Percentiles rank a stretch among this genome's conserved stretches.
Conservation (phyloP, 2,113 vertebrate genomes). For the Actenoides lindsayi region DNA sequence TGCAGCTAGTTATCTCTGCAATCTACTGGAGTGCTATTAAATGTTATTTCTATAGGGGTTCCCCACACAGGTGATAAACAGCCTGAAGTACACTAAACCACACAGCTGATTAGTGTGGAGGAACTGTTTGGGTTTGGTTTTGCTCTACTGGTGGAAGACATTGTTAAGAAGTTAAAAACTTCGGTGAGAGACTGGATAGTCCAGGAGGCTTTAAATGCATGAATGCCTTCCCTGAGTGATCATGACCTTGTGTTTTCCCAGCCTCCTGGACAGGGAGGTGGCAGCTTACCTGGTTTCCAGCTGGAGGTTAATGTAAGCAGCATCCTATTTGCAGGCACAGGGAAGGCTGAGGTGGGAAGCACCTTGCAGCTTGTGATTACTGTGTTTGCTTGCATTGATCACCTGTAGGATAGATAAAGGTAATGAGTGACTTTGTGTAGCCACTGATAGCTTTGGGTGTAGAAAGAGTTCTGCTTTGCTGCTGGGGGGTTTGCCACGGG, state of each 20-base stretch:
- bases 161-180: background rate
- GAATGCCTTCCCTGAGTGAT: background rate
- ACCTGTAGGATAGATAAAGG: constrained; percentile 27
- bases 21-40: constrained; percentile 31
- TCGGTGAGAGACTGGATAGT: background rate
- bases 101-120: background rate
- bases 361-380: background rate
- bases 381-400: constrained; percentile 5
- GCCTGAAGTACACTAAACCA: constrained; percentile 31
- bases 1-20: constrained; percentile 32
- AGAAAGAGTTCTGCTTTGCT: background rate
- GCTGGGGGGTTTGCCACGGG: background rate
- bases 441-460: background rate
- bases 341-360: background rate
- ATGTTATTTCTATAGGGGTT: constrained; percentile 39
- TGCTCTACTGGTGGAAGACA: background rate
- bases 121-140: background rate
- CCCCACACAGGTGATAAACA: background rate
- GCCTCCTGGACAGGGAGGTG: background rate
- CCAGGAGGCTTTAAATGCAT: background rate
- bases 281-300: background rate
- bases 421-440: background rate
- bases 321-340: background rate
- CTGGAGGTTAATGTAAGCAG: background rate
- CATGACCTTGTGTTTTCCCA: background rate